A percentile compares a stretch with the other conserved stretches of the same genome.
Evolutionary conservation across 2,113 vertebrate genomes (phyloP).

Genomic region (Chroicocephalus ridibundus): DNA sequence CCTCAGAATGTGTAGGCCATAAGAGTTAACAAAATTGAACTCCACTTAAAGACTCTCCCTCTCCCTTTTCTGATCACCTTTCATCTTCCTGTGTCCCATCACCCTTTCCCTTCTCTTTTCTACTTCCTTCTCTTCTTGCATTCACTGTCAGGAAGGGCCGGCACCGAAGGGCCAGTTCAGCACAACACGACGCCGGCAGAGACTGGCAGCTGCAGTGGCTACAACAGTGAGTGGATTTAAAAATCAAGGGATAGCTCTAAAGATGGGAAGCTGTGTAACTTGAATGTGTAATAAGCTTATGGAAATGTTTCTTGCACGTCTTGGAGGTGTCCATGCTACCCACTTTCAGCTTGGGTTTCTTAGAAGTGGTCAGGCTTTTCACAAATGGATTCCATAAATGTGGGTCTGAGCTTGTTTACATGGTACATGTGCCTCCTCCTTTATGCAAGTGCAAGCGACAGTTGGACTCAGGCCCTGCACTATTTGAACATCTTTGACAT

Average conservation of each 20-base stretch:
- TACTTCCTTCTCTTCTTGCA: slow-evolving; percentile 71
- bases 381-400: neutral
- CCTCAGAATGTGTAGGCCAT: slow-evolving; percentile 26
- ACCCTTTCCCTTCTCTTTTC: slow-evolving; percentile 57
- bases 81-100: slow-evolving; percentile 53
- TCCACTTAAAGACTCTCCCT: slow-evolving; percentile 67
- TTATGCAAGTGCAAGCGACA: neutral
- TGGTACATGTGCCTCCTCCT: neutral
- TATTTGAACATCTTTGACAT: neutral
- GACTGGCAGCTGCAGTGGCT: slow-evolving; percentile 82
- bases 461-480: neutral
- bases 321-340: neutral
- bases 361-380: neutral
- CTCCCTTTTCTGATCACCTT: slow-evolving; percentile 71
- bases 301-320: slow-evolving; percentile 11
- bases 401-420: neutral
- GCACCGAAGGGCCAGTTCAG: slow-evolving; percentile 80
- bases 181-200: slow-evolving; percentile 79
- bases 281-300: neutral
- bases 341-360: neutral
- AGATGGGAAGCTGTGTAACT: slow-evolving; percentile 35
- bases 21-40: slow-evolving; percentile 51
- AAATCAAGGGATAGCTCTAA: slow-evolving; percentile 66
- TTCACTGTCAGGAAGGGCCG: slow-evolving; percentile 84
- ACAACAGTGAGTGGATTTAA: slow-evolving; percentile 83